Percentiles rank a stretch among this genome's conserved stretches.
Evolutionary conservation across 1,140 invertebrate species (phyloP).

Genomic region (Macrosteles quadrilineatus): DNA sequence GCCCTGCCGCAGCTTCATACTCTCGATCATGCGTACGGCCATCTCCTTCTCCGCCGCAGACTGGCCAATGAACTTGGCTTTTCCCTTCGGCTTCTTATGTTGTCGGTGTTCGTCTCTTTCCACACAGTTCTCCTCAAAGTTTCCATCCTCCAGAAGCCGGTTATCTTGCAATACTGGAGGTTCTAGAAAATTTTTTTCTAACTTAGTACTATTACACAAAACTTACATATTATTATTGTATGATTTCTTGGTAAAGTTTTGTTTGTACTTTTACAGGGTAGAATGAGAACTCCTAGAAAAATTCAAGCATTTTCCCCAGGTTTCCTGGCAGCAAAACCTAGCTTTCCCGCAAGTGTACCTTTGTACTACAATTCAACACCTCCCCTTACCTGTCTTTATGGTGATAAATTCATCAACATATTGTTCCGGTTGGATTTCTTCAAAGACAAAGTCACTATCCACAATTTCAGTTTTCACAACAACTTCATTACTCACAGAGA

Average conservation of each 20-base stretch:
- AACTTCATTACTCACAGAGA: slow-evolving; percentile 48
- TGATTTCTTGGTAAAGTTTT: too few species aligned
- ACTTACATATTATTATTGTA: too few species aligned
- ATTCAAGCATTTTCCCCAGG: too few species aligned
- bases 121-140: slow-evolving; percentile 15
- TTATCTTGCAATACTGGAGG: slow-evolving; percentile 38
- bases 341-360: too few species aligned
- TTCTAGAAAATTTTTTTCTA: not conserved
- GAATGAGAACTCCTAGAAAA: not conserved
- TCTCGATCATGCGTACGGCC: slow-evolving; percentile 54
- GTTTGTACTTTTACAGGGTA: not conserved
- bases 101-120: slow-evolving; percentile 23
- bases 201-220: not conserved
- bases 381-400: slow-evolving; percentile 5
- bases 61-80: slow-evolving; percentile 58
- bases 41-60: slow-evolving; percentile 56
- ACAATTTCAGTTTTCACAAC: slow-evolving; percentile 38
- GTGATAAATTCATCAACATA: not conserved
- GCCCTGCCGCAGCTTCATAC: slow-evolving; percentile 53
- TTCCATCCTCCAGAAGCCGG: slow-evolving; percentile 36
- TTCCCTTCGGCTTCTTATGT: slow-evolving; percentile 53
- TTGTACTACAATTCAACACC: too few species aligned
- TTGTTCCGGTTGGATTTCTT: not conserved
- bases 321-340: too few species aligned
- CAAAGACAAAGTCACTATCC: slow-evolving; percentile 46